phyloP scores from a whole-genome alignment of 1,140 invertebrate genomes.

The Phortica variegata region DNA sequence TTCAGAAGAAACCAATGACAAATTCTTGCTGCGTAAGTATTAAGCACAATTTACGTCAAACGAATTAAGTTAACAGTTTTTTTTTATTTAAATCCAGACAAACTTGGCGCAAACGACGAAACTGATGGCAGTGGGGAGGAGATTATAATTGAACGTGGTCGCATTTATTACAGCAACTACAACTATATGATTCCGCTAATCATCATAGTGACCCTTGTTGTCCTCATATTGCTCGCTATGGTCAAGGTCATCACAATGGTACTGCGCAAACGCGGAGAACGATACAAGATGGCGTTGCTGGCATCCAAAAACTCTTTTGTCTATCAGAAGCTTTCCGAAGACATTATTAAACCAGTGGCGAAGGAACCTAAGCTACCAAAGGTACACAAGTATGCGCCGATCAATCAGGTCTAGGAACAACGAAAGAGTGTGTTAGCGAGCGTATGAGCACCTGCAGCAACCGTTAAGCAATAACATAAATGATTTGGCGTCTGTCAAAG shows the following conservation, averaged over 20 bases:
- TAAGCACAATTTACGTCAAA: neutral
- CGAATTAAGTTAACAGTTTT: neutral
- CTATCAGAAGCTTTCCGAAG: slow-evolving; percentile 64
- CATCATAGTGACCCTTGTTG: slow-evolving; percentile 57
- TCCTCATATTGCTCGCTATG: slow-evolving; percentile 59
- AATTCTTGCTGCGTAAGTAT: slow-evolving; percentile 40
- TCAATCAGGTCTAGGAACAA: slow-evolving; percentile 55
- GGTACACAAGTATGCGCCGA: slow-evolving; percentile 61
- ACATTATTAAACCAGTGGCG: slow-evolving; percentile 55
- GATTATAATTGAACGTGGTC: slow-evolving; percentile 56
- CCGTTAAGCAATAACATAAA: slow-evolving; percentile 19
- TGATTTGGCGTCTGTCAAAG: neutral
- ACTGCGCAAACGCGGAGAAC: slow-evolving; percentile 59
- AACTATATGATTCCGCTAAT: slow-evolving; percentile 59
- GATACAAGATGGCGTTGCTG: slow-evolving; percentile 60
- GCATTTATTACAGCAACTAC: slow-evolving; percentile 57
- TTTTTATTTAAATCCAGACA: slow-evolving; percentile 22
- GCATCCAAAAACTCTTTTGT: slow-evolving; percentile 58
- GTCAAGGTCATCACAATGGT: slow-evolving; percentile 59
- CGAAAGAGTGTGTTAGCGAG: neutral
- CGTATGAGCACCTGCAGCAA: slow-evolving; percentile 5
- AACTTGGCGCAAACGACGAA: slow-evolving; percentile 40
- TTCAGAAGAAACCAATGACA: slow-evolving; percentile 52
- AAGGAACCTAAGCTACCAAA: slow-evolving; percentile 62
- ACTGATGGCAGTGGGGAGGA: slow-evolving; percentile 44